A percentile compares a stretch with the other conserved stretches of the same genome.
Conservation (phyloP, 2,797 vertebrate species). For the Centropyge bicolor region DNA sequence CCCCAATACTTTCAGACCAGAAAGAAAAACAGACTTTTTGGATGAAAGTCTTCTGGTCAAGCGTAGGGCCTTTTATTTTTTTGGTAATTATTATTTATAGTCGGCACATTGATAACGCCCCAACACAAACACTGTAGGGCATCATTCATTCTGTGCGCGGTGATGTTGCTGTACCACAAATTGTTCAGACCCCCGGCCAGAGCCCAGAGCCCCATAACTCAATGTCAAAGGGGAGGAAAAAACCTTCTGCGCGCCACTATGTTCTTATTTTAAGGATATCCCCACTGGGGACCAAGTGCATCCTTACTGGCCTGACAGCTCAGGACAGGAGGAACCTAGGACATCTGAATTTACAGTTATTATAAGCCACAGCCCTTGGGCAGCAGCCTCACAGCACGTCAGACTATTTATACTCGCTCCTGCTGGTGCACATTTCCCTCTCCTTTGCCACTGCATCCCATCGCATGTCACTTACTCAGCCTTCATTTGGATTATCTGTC, state of each 20-base stretch:
- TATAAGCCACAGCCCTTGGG: slow-evolving; percentile 79
- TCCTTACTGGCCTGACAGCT: slow-evolving; percentile 76
- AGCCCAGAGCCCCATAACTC: slow-evolving; percentile 88
- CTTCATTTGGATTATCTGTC: slow-evolving; percentile 77
- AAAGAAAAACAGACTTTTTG: slow-evolving; percentile 86
- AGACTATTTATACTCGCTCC: slow-evolving; percentile 78
- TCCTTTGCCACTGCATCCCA: slow-evolving; percentile 72
- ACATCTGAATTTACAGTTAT: slow-evolving; percentile 83
- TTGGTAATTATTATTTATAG: slow-evolving; percentile 89
- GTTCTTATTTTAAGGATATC: slow-evolving; percentile 84
- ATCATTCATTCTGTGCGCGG: slow-evolving; percentile 86
- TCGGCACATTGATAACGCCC: slow-evolving; percentile 87
- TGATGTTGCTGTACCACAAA: slow-evolving; percentile 87
- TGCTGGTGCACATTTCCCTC: slow-evolving; percentile 70
- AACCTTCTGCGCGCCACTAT: slow-evolving; percentile 67
- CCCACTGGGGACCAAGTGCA: slow-evolving; percentile 77
- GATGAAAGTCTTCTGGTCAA: slow-evolving; percentile 86
- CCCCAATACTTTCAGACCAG: slow-evolving; percentile 80
- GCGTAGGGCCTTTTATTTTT: slow-evolving; percentile 79
- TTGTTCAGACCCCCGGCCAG: slow-evolving; percentile 88
- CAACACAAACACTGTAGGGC: slow-evolving; percentile 89
- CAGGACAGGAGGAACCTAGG: slow-evolving; percentile 74
- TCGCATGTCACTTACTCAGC: slow-evolving; percentile 79
- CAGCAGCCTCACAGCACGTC: slow-evolving; percentile 74
- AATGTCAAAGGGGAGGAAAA: slow-evolving; percentile 83